Conservation (phyloP, 2,797 vertebrate genomes). For the Remorina albescens region DNA sequence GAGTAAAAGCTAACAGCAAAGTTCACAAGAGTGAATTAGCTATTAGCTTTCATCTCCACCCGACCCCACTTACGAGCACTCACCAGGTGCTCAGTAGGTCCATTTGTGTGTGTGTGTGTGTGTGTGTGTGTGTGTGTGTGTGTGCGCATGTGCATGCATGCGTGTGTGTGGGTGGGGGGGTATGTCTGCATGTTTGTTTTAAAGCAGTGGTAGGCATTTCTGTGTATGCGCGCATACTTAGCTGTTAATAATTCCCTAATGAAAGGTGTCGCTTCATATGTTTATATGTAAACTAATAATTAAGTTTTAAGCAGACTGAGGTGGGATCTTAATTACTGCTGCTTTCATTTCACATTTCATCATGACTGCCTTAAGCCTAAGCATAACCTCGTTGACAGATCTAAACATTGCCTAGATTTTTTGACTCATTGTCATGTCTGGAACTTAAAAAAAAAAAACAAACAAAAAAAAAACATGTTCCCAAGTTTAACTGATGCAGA, state of each 20-base stretch:
- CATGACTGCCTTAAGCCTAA: not conserved
- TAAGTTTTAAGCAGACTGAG: not conserved
- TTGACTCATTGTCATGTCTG: not conserved
- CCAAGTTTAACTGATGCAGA: too few species aligned
- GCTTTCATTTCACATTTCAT: not conserved
- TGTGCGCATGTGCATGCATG: too few species aligned
- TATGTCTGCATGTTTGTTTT: conserved; percentile 11
- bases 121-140: conserved; percentile 2
- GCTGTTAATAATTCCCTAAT: not conserved
- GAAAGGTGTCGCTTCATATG: not conserved
- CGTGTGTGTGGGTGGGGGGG: too few species aligned
- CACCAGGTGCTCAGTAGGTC: conserved; percentile 47
- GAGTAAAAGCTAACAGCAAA: conserved; percentile 37
- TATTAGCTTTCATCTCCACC: conserved; percentile 46
- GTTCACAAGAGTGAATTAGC: conserved; percentile 50
- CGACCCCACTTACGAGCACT: conserved; percentile 40
- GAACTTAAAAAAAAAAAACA: too few species aligned
- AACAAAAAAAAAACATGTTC: too few species aligned
- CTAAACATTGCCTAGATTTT: not conserved
- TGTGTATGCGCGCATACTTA: not conserved
- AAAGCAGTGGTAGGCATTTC: not conserved
- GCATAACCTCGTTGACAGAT: not conserved
- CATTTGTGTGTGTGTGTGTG: conserved; percentile 10
- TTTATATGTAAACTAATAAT: not conserved
- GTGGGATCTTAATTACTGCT: conserved; percentile 9